Base-by-base conservation (phyloP, 2,888 invertebrate species). In the Girardia tigrina region DNA sequence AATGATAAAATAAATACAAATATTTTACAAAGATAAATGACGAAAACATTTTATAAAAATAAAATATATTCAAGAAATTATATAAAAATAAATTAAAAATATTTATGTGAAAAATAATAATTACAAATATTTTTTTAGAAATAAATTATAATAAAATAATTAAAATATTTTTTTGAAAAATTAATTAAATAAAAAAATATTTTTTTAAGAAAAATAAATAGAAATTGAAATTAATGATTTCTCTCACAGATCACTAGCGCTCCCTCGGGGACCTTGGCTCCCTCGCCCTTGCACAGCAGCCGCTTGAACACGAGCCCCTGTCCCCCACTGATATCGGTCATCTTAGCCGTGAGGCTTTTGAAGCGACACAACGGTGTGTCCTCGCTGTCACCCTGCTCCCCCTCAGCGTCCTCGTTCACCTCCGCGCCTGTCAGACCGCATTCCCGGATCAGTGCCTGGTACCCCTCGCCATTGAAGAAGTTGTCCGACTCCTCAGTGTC, bases 291-390 rank as follows among this genome's bases (percentile, higher is more conserved):
- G 14, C 16, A 28, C 4, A 28, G 14, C 2, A 71, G 28, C 14
- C 71, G 14, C 20, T 71, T 71, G 20, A 12, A 71, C 16, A 71
- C 20, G 2, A 71, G 26, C 27, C 20, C 27, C 6, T 4, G 4
- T 4, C 26, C 71, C 4, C 27, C 71, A 29, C 28, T 71, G 27
- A 71, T 71, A n/a, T 71, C 71, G 16, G 28, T 71, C 71, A 71
- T 71, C 20, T 71, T 71, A 28, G 8, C 14, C 20, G 28, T 23
- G 6, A 71, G 4, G 27, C 2, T 12, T 14, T 71, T 28, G 28
- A n/a, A 71, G 4, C 14, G 23, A n/a, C n/a, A n/a, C n/a, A n/a
- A n/a, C 6, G 14, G 8, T 26, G n/a, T n/a, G 23, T 4, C 8
- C 23, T 4, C 27, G 4, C 16, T 16, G 27, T 71, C 71, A 12